These are phyloP conservation scores for Sinocyclocheilus rhinocerous DNA, from an alignment of 2,113 vertebrate species.

Conservation along the genomic window DNA sequence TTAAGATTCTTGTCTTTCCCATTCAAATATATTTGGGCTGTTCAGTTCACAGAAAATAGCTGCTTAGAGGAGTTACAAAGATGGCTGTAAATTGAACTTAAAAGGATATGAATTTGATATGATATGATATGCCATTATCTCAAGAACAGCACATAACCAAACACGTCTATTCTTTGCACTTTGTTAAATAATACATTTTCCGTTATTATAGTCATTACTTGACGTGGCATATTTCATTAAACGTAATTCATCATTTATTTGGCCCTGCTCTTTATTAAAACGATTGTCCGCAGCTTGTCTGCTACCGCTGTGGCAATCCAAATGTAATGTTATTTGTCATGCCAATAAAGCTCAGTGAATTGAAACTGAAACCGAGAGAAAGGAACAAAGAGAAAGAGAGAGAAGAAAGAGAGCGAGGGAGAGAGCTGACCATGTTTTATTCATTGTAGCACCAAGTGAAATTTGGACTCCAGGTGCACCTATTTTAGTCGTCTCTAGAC, in stretches of 20 bases:
- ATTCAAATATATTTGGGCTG: neutral
- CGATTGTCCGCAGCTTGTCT: neutral
- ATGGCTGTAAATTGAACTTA: neutral
- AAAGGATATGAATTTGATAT: neutral
- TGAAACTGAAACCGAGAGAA: slow-evolving; percentile 30
- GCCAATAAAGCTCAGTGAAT: slow-evolving; percentile 48
- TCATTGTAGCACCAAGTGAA: slow-evolving; percentile 51
- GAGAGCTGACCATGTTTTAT: slow-evolving; percentile 49
- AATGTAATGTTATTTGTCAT: slow-evolving; percentile 43
- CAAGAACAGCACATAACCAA: neutral
- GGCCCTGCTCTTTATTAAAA: slow-evolving; percentile 18
- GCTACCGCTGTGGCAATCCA: slow-evolving; percentile 30
- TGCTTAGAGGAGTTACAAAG: neutral
- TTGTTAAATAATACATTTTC: neutral
- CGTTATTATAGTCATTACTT: slow-evolving; percentile 13
- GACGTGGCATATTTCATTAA: neutral
- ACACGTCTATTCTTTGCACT: neutral
- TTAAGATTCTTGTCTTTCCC: neutral
- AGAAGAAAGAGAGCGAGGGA: slow-evolving; percentile 29
- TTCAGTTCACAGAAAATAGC: neutral
- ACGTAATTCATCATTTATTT: slow-evolving; percentile 11
- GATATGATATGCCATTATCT: neutral
- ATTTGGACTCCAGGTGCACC: slow-evolving; percentile 57
- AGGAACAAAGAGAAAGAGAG: slow-evolving; percentile 19
- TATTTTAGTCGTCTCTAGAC: slow-evolving; percentile 48